A percentile compares a stretch with the other conserved stretches of the same genome.
These are phyloP conservation scores for Syndactyla subalaris DNA, from an alignment of 2,797 vertebrate genomes.

Conservation along the genomic window DNA sequence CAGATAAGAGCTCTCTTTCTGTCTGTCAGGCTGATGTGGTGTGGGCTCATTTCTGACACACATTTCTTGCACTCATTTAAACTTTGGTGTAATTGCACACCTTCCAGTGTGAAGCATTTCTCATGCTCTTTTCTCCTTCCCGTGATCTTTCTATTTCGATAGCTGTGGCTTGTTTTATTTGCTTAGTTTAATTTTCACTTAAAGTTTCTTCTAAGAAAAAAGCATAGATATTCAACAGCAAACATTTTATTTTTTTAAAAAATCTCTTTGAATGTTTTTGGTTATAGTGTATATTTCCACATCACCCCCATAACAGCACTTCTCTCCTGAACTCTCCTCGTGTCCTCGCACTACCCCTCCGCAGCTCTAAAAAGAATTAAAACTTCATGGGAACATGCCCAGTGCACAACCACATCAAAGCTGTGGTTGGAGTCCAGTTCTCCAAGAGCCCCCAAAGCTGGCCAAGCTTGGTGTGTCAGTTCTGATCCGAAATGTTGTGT, in stretches of 20 bases:
- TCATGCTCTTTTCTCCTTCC: background rate
- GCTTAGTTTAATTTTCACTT: background rate
- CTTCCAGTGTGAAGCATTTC: background rate
- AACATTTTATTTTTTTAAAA: background rate
- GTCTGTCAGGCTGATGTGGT: background rate
- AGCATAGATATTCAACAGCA: background rate
- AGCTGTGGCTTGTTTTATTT: background rate
- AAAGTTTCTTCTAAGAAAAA: background rate
- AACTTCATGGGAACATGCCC: background rate
- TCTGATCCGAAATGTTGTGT: background rate
- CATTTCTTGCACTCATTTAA: background rate
- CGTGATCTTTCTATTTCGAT: background rate
- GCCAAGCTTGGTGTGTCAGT: background rate
- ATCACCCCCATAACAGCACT: background rate
- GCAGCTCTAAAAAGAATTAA: background rate
- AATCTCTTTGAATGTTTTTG: background rate
- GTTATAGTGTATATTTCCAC: background rate
- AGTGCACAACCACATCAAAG: constrained; percentile 19
- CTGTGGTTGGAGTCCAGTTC: background rate
- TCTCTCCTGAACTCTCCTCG: background rate
- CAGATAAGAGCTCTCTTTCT: background rate
- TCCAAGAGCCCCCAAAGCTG: background rate
- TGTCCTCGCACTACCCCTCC: background rate
- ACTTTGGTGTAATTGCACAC: background rate
- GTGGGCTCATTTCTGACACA: background rate